Conservation (phyloP, 2,888 invertebrate species). For the Amaurobius ferox region DNA sequence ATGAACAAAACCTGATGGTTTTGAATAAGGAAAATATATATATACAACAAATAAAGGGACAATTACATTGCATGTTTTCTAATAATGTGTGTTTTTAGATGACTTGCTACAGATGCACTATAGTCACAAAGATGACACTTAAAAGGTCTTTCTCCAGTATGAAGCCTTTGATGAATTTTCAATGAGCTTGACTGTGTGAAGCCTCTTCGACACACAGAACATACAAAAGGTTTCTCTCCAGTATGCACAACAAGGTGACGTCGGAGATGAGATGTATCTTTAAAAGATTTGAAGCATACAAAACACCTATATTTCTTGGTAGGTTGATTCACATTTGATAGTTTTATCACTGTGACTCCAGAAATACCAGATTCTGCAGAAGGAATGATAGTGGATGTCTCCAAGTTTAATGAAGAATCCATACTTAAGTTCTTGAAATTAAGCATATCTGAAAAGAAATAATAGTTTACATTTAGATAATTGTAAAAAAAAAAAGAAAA, state of each 20-base stretch:
- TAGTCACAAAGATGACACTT: neutral
- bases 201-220: neutral
- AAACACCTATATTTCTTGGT: neutral
- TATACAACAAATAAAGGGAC: too few relatives aligned
- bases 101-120: neutral
- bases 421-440: too few relatives aligned
- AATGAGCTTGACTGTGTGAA: neutral
- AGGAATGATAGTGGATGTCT: too few relatives aligned
- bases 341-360: too few relatives aligned
- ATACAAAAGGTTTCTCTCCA: neutral
- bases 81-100: neutral
- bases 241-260: neutral
- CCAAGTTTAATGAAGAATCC: too few relatives aligned
- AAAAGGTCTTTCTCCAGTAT: constrained; percentile 1
- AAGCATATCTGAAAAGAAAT: too few relatives aligned
- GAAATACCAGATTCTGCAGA: too few relatives aligned
- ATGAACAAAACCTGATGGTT: too few relatives aligned
- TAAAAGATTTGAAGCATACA: neutral
- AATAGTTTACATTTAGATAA: too few relatives aligned
- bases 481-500: too few relatives aligned
- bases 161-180: neutral
- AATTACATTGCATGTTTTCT: neutral
- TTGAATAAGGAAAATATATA: too few relatives aligned
- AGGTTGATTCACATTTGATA: too few relatives aligned
- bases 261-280: neutral